Base-by-base conservation (phyloP, 92 coral and sea anemone genomes). In the Epizoanthus stellaris region DNA sequence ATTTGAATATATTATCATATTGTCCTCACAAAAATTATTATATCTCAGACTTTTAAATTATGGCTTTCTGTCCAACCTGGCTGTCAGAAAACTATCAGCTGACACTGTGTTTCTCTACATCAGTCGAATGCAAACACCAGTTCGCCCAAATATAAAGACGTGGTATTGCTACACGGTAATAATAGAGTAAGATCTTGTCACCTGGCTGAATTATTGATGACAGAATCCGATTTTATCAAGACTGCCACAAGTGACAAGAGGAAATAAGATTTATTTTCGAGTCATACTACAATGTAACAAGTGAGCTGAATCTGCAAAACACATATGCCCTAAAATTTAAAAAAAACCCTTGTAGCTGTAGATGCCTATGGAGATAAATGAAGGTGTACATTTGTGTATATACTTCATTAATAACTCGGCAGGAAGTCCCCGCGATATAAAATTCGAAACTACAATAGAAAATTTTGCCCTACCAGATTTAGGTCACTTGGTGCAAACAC, bases 361-460 rank as follows among this genome's bases (percentile, higher is more conserved):
- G 71, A 79, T 36, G 49, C 73, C 40, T 21, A 54, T 53, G 15
- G 40, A 79, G 49, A 19, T 21, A 40, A 43, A 63, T 17, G 53
- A 79, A n/a, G 59, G 83, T 13, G 64, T 58, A 81, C 80, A 60
- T 63, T 71, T 71, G 91, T 84, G 90, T 92, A 87, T 91, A 85
- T 81, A 71, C 88, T 59, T 87, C 89, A 86, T 91, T 88, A 85
- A 82, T 65, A 73, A 87, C 89, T 23, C 89, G 76, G 75, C 92
- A 91, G 94, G 94, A 91, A 91, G 94, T 88, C 92, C 91, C 85
- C 92, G 94, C 85, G 81, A 83, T 81, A 73, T 75, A 84, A 52
- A 69, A 86, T 88, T 86, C 85, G 90, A 82, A 90, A 89, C 93
- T 87, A 89, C 90, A 83, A 88, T 85, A 75, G 75, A 87, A 73